Evolutionary conservation across 2,888 invertebrate genomes (phyloP).

Genomic region (Spisula solida): DNA sequence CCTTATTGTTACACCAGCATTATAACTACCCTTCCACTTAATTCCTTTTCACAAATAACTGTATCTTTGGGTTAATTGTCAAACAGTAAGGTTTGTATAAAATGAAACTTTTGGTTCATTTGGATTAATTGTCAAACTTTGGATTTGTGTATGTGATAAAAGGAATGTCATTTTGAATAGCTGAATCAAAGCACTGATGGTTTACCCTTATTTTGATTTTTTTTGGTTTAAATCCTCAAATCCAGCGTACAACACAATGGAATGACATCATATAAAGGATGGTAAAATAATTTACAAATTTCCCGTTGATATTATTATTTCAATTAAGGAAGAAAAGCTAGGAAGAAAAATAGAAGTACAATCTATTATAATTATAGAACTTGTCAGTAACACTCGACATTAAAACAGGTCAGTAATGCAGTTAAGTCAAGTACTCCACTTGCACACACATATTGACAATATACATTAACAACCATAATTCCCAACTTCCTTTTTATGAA

Average conservation of each 20-base stretch:
- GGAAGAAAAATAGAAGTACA: too few species aligned
- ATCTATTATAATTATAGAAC: too few species aligned
- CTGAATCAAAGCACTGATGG: background rate
- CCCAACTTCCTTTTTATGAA: too few species aligned
- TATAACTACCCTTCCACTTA: background rate
- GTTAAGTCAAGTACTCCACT: too few species aligned
- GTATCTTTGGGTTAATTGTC: conserved; percentile 5
- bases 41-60: background rate
- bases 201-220: background rate
- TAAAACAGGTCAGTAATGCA: too few species aligned
- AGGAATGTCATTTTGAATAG: background rate
- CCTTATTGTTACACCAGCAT: background rate
- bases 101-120: background rate
- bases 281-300: background rate
- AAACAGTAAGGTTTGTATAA: background rate
- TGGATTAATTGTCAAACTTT: conserved; percentile 14
- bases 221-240: background rate
- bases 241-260: background rate
- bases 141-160: conserved; percentile 2
- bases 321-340: background rate
- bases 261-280: background rate
- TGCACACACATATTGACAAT: too few species aligned
- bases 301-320: background rate
- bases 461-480: too few species aligned
- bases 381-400: too few species aligned